Percentiles rank a stretch among this genome's conserved stretches.
These are phyloP conservation scores for Actinemys pallida DNA, from an alignment of 2,113 vertebrate genomes.

Conservation along the genomic window DNA sequence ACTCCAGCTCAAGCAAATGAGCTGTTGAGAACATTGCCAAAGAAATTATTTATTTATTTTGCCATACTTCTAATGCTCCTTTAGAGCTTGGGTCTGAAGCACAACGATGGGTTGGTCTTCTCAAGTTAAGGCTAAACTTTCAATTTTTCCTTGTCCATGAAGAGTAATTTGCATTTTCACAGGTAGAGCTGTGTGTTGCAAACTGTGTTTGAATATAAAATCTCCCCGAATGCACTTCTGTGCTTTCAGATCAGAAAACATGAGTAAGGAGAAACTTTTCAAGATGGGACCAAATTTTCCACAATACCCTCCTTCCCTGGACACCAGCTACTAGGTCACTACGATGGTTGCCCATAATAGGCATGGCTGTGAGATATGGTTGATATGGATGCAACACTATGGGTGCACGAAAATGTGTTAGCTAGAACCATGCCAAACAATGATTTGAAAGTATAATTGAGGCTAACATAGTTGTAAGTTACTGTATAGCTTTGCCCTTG, in stretches of 20 bases:
- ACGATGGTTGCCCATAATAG: no score
- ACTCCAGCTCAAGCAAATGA: constrained; percentile 28
- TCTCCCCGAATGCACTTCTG: not conserved
- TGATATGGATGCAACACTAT: not conserved
- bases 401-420: no score
- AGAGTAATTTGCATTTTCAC: not conserved
- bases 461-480: not conserved
- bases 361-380: not conserved
- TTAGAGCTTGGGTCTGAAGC: not conserved
- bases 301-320: not conserved
- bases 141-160: accelerated
- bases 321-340: not conserved
- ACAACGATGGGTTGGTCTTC: not conserved
- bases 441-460: not conserved
- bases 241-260: not conserved
- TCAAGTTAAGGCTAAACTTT: constrained; percentile 32
- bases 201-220: not conserved
- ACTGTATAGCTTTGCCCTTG: not conserved
- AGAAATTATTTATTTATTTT: constrained; percentile 34
- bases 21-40: constrained; percentile 16
- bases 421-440: not conserved
- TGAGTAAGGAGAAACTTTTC: not conserved
- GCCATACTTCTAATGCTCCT: not conserved
- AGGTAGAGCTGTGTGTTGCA: not conserved
- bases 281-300: not conserved